Evolutionary conservation across 1,140 invertebrate species (phyloP).

Genomic region (Leptinotarsa undecemlineata): DNA sequence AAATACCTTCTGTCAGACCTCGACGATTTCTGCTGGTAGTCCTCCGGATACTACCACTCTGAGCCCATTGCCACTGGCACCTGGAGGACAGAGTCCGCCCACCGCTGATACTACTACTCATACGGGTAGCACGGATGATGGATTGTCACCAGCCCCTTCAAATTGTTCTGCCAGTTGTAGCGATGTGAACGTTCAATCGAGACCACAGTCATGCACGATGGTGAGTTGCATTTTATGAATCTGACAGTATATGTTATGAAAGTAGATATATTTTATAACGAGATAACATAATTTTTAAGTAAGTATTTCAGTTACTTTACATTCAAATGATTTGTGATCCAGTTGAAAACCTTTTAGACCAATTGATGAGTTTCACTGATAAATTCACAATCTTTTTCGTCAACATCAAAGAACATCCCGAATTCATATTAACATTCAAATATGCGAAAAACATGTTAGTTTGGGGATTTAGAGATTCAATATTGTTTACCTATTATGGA

Average conservation of each 20-base stretch:
- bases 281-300: too few relatives aligned
- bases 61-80: slow-evolving; percentile 68
- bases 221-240: slow-evolving; percentile 50
- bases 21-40: slow-evolving; percentile 56
- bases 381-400: too few relatives aligned
- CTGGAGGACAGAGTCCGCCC: slow-evolving; percentile 60
- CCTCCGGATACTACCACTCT: slow-evolving; percentile 82
- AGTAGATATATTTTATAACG: too few relatives aligned
- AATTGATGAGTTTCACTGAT: too few relatives aligned
- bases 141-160: slow-evolving; percentile 52
- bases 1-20: slow-evolving; percentile 61
- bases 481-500: too few relatives aligned
- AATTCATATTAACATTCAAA: too few relatives aligned
- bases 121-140: slow-evolving; percentile 59
- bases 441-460: too few relatives aligned
- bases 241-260: neutral
- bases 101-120: slow-evolving; percentile 65
- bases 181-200: slow-evolving; percentile 40
- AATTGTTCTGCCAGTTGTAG: slow-evolving; percentile 47
- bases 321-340: too few relatives aligned
- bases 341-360: too few relatives aligned
- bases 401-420: too few relatives aligned
- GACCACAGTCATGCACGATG: slow-evolving; percentile 60
- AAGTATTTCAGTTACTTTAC: too few relatives aligned
- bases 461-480: too few relatives aligned